A percentile compares a stretch with the other conserved stretches of the same genome.
Conservation (phyloP, 1,140 invertebrate species). For the Babylonia areolata region DNA sequence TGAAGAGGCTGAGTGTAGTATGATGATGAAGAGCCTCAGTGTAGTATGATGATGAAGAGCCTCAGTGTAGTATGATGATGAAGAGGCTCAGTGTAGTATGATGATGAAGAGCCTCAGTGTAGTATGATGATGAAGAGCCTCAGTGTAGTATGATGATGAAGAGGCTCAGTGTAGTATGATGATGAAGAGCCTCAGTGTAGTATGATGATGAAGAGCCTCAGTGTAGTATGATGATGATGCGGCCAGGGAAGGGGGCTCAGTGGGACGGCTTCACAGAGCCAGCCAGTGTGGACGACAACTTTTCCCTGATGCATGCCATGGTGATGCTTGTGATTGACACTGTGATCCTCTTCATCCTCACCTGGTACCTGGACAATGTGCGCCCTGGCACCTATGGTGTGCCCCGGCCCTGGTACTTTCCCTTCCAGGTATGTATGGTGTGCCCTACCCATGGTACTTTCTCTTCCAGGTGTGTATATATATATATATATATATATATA, state of each 20-base stretch:
- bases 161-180: neutral
- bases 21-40: too few relatives aligned
- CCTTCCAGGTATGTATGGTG: constrained; percentile 71
- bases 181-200: too few relatives aligned
- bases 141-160: too few relatives aligned
- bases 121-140: too few relatives aligned
- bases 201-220: too few relatives aligned
- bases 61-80: too few relatives aligned
- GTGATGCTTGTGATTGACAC: constrained; percentile 79
- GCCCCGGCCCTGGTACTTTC: constrained; percentile 77
- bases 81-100: too few relatives aligned
- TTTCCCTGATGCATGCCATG: constrained; percentile 70
- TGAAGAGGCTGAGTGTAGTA: too few relatives aligned
- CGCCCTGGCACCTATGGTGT: constrained; percentile 80
- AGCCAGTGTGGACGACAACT: constrained; percentile 71
- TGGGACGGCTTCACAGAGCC: constrained; percentile 69
- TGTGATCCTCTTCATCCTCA: constrained; percentile 75
- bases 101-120: too few relatives aligned
- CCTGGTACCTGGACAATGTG: constrained; percentile 82
- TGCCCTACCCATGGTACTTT: neutral
- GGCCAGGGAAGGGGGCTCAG: constrained; percentile 65
- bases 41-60: too few relatives aligned
- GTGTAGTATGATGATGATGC: neutral
- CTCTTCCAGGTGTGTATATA: constrained; percentile 1
- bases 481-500: too few relatives aligned